A percentile compares a stretch with the other conserved stretches of the same genome.
Evolutionary conservation across 2,113 vertebrate genomes (phyloP).

Genomic region (Oreochromis tanganicae): DNA sequence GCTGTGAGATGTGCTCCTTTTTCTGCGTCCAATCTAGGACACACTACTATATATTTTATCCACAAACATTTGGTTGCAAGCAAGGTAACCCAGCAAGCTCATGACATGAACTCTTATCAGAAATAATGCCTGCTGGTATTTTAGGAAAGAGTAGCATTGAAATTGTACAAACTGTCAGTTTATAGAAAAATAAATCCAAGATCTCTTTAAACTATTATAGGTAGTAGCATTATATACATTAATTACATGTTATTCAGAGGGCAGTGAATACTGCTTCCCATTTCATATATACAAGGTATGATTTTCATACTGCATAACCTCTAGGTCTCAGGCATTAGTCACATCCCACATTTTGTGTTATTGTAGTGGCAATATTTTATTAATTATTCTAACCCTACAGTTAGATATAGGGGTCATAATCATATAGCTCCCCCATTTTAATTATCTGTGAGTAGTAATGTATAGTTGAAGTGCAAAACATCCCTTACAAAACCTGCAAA

Average conservation of each 20-base stretch:
- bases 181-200: not conserved
- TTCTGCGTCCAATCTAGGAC: not conserved
- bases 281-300: not conserved
- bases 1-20: not conserved
- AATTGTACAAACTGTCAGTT: not conserved
- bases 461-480: not conserved
- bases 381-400: not conserved
- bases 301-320: not conserved
- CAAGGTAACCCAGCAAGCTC: not conserved
- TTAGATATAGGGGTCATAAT: not conserved
- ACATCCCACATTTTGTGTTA: not conserved
- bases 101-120: not conserved
- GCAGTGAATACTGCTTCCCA: not conserved
- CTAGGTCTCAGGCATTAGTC: not conserved
- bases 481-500: not conserved
- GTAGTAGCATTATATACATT: not conserved
- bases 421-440: not conserved
- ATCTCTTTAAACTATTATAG: not conserved
- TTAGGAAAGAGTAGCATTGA: not conserved
- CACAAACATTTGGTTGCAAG: not conserved
- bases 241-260: not conserved
- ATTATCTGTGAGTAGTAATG: not conserved
- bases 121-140: not conserved
- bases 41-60: not conserved
- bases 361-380: not conserved